Base-by-base conservation (phyloP, 2,113 vertebrate genomes). In the Microcebus jonahi region DNA sequence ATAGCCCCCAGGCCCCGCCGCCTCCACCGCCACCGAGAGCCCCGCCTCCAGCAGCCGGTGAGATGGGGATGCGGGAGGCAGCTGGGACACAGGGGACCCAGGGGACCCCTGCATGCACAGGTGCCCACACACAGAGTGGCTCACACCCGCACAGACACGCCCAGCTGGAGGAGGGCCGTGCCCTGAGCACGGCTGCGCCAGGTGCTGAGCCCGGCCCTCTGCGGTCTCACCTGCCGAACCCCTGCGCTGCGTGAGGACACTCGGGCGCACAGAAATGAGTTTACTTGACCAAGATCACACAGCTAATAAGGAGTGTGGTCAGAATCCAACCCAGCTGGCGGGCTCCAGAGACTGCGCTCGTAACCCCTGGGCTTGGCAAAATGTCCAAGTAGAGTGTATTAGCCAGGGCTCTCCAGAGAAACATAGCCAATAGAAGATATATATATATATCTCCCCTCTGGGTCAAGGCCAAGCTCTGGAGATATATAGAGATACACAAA, bases 1-100 rank as follows among this genome's bases (percentile, higher is more conserved):
- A 99, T 99, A 99, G 99, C 99, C 95, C 20, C 98, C 98, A 7
- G 96, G 84, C 98, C 98, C 29, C 88, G 97, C 97, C 45, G 6
- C 83, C 31, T 39, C 97, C 57, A 11, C 97, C 63, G 95, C 92
- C 97, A 91, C 98, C 91, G 97, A 98, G 98, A 96, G 98, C 94
- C 97, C 96, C 80, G 42, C 97, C 97, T 63, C 96, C 39, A 88
- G 94, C 96, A 96, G 91, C 98, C 18, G 97, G 98, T 98, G 86
- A 98, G 98, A 39, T 3, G 36, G n/a, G 29, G 42, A 2, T 1
- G 3, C 0, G 42, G 59, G 87, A 13, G 31, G 59, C 17, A 11
- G 48, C 29, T 63, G 25, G 50, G 39, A 27, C 15, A 0, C 31
- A 17, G 31, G 25, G 63, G 45, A 5, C 27, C 0, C 31, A 17